Evolutionary conservation across 1,140 invertebrate species (phyloP).

Genomic region (Trichogramma pretiosum): DNA sequence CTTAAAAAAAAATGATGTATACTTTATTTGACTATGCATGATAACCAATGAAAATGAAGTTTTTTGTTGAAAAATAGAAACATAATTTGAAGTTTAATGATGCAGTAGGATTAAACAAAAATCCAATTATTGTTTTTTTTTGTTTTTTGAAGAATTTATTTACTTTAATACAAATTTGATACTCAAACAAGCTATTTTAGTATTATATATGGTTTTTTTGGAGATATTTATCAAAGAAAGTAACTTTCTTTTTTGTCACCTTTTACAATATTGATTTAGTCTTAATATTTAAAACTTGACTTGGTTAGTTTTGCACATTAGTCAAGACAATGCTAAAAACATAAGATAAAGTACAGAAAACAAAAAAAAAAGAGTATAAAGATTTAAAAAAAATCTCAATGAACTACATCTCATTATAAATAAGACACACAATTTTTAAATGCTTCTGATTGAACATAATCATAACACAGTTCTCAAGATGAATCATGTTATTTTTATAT

Average conservation of each 20-base stretch:
- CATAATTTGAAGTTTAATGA: too few species aligned
- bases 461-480: too few species aligned
- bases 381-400: too few species aligned
- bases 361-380: conserved; percentile 16
- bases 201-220: too few species aligned
- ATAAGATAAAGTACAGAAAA: conserved; percentile 17
- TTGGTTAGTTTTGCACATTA: conserved; percentile 11
- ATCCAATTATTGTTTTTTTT: too few species aligned
- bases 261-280: conserved; percentile 19
- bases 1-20: not conserved
- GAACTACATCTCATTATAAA: too few species aligned
- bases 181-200: conserved; percentile 41
- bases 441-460: too few species aligned
- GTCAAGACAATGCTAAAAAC: conserved; percentile 15
- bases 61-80: not conserved
- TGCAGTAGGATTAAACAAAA: too few species aligned
- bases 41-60: not conserved
- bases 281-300: conserved; percentile 13
- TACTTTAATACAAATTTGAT: conserved; percentile 42
- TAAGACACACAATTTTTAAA: too few species aligned
- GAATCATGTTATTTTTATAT: too few species aligned
- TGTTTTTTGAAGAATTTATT: conserved; percentile 39
- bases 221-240: too few species aligned
- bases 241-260: conserved; percentile 26
- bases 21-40: not conserved